Evolutionary conservation across 2,797 vertebrate genomes (phyloP).

Genomic region (Myotis findleyi): DNA sequence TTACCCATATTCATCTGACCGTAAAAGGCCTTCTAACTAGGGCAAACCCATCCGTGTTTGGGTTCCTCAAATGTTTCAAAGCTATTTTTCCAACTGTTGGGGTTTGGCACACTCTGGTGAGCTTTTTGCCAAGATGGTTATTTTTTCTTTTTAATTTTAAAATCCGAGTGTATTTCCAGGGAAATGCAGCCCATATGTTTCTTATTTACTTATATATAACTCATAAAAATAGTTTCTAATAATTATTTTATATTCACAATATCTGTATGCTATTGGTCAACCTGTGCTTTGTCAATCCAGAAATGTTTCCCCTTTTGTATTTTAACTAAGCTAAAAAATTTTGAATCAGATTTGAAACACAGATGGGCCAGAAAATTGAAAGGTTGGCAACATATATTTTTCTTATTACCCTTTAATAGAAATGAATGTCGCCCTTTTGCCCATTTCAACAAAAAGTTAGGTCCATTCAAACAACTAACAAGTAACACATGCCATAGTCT

Average conservation of each 20-base stretch:
- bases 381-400: neutral
- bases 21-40: constrained; percentile 82
- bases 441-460: constrained; percentile 8
- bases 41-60: constrained; percentile 71
- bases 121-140: constrained; percentile 74
- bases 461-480: constrained; percentile 32
- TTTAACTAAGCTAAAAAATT: constrained; percentile 27
- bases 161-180: constrained; percentile 70
- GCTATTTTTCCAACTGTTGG: constrained; percentile 82
- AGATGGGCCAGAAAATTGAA: constrained; percentile 5
- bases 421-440: constrained; percentile 24
- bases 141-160: constrained; percentile 77
- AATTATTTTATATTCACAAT: constrained; percentile 57
- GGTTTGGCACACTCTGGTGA: constrained; percentile 78
- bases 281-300: neutral
- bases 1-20: constrained; percentile 79
- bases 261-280: neutral
- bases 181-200: constrained; percentile 78
- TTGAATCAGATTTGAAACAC: constrained; percentile 28
- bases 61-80: constrained; percentile 81
- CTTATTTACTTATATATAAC: constrained; percentile 67
- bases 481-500: constrained; percentile 34
- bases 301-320: constrained; percentile 27
- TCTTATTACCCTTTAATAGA: constrained; percentile 51
- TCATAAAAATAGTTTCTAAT: constrained; percentile 68